These are phyloP conservation scores for Tamias sibiricus DNA, from an alignment of 2,113 vertebrate species.

Conservation along the genomic window DNA sequence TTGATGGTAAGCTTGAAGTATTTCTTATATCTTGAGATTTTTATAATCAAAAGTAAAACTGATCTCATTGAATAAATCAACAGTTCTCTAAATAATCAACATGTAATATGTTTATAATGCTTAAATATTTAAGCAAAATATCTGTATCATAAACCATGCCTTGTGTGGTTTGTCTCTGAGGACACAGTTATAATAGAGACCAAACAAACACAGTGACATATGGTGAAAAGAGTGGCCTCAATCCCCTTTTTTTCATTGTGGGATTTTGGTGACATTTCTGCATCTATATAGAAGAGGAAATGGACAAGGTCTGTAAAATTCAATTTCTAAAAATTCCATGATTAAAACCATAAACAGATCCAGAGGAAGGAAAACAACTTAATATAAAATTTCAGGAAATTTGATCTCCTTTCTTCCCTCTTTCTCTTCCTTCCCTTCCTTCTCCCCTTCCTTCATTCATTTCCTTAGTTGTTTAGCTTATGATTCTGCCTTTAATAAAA, in stretches of 20 bases:
- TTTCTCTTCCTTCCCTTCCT: not conserved
- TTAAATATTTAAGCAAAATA: not conserved
- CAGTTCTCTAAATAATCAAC: not conserved
- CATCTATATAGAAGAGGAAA: not conserved
- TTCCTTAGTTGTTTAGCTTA: not conserved
- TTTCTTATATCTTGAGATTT: slow-evolving; percentile 4
- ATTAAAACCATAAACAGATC: not conserved
- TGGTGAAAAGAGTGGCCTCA: not conserved
- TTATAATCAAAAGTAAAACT: not conserved
- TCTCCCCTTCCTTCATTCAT: rapidly evolving
- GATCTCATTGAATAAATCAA: not conserved
- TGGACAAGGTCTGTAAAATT: not conserved
- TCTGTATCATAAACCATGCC: not conserved
- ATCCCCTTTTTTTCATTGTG: not conserved
- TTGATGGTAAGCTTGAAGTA: not conserved
- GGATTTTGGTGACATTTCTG: not conserved
- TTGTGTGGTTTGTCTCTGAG: slow-evolving; percentile 1
- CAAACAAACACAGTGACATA: not conserved
- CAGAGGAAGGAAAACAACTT: not conserved
- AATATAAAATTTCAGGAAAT: not conserved
- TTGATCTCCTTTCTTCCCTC: no score
- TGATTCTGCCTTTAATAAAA: not conserved
- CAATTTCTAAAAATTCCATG: not conserved
- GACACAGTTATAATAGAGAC: not conserved
- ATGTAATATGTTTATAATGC: not conserved